Percentiles rank a stretch among this genome's conserved stretches.
Evolutionary conservation across 2,113 vertebrate genomes (phyloP).

Genomic region (Echinops telfairi): DNA sequence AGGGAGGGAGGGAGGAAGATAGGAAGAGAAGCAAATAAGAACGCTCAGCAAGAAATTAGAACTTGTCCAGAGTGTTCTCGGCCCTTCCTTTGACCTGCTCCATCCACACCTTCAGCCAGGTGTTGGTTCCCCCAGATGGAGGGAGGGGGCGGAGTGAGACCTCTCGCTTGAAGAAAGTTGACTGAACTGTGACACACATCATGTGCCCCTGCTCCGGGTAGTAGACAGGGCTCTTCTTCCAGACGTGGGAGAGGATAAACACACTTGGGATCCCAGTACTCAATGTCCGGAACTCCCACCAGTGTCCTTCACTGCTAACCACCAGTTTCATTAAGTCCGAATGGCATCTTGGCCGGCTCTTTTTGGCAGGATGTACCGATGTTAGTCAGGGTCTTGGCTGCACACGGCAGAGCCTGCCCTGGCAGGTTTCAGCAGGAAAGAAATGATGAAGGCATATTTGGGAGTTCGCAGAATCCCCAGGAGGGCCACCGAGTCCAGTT

Average conservation of each 20-base stretch:
- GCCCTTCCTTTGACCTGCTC: background rate
- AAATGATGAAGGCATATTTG: background rate
- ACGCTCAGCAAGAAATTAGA: background rate
- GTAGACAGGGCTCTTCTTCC: background rate
- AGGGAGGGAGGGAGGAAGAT: too few relatives aligned
- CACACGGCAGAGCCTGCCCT: background rate
- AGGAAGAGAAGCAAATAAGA: background rate
- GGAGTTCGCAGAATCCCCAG: background rate
- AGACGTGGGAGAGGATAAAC: background rate
- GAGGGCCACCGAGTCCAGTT: background rate
- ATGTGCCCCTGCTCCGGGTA: background rate
- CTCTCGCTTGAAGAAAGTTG: background rate
- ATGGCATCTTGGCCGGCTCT: background rate
- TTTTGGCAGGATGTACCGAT: background rate
- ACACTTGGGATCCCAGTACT: background rate
- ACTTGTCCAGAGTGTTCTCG: background rate
- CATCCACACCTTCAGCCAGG: background rate
- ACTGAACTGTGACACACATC: background rate
- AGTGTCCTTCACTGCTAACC: background rate
- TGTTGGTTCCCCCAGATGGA: background rate
- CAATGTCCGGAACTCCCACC: background rate
- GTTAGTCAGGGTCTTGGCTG: background rate
- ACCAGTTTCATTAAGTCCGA: conserved; percentile 1
- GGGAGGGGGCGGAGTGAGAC: background rate
- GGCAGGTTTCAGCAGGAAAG: conserved; percentile 27